Percentiles rank a stretch among this genome's conserved stretches.
These are phyloP conservation scores for Periphyllus acericola DNA, from an alignment of 2,888 invertebrate species.

Conservation along the genomic window DNA sequence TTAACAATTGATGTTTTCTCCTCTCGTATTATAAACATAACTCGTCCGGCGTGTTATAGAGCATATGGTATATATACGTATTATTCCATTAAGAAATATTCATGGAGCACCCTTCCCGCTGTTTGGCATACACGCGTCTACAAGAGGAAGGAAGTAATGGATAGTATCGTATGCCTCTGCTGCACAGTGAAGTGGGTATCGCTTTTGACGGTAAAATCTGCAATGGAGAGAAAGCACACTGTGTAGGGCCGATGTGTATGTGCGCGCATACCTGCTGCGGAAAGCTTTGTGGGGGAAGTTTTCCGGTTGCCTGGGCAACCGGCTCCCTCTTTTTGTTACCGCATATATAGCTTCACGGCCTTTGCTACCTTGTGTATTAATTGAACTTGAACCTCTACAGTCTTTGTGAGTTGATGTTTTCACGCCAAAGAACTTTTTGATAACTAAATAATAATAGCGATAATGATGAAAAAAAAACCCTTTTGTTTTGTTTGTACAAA, in stretches of 20 bases:
- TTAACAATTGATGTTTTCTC: not conserved
- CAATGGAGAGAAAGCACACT: not conserved
- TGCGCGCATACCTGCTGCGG: conserved; percentile 34
- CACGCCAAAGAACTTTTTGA: conserved; percentile 39
- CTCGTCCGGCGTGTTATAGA: no score
- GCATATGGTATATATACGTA: not conserved
- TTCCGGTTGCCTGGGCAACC: conserved; percentile 52
- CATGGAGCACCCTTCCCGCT: conserved; percentile 14
- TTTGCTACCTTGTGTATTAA: conserved; percentile 55
- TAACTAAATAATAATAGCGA: conserved; percentile 8
- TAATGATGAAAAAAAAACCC: not conserved
- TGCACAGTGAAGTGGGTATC: conserved; percentile 54
- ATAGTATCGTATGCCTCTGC: conserved; percentile 5
- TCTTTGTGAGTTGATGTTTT: conserved; percentile 51
- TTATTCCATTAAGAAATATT: conserved; percentile 46
- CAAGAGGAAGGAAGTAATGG: conserved; percentile 45
- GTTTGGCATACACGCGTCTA: not conserved
- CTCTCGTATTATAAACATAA: not conserved
- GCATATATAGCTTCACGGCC: conserved; percentile 39
- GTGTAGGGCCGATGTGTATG: not conserved
- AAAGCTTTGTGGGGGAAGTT: conserved; percentile 48
- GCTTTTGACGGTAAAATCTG: conserved; percentile 55
- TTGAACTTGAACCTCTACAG: conserved; percentile 54
- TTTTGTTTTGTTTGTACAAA: conserved; percentile 4
- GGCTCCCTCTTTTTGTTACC: conserved; percentile 60